Base-by-base conservation (phyloP, 2,888 invertebrate genomes). In the Mesochorus sp. region DNA sequence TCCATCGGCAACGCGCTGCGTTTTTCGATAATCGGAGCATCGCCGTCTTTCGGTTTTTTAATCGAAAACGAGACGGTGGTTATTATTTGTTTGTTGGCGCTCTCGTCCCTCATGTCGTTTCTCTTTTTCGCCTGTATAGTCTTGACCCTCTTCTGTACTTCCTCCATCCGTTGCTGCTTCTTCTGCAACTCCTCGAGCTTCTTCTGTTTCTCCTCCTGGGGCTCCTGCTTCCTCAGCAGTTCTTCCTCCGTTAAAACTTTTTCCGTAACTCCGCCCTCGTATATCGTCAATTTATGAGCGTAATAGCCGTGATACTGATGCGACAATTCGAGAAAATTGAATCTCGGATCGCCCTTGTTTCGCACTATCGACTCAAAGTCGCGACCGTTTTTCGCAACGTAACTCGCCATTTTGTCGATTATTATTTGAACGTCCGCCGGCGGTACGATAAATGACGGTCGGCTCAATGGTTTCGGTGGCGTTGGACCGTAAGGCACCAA, bases 341-440 rank as follows among this genome's bases (percentile, higher is more conserved):
- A 98, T 31, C 98, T 92, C 0, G 95, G 94, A 89, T 98, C 98
- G 64, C 95, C 95, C 88, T 96, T 97, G 1, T 94, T 94, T 83
- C 95, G 95, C 6, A 97, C 95, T 24, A 97, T 96, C 34, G 95
- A 94, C 85, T 99, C 99, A 89, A 99, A 99, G 85, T 97, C 96
- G 68, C 95, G 94, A 0, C 99, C 99, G 91, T 99, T 99, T 84
- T 97, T 97, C 0, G 97, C 96, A 0, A 99, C 99, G 91, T 99
- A 99, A 80, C 95, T 95, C 0, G 99, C 99, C 95, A 99, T 98
- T 91, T 98, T 98, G 91, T 98, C 98, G 73, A 99, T 96, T 5
- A 99, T 96, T 17, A 96, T 93, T 87, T 96, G 95, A 0, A 96
- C 92, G 84, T 97, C 97, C 2, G 95, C 95, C 0, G 97, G 95